Conservation (phyloP, 2,113 vertebrate species). For the Plotosus lineatus region DNA sequence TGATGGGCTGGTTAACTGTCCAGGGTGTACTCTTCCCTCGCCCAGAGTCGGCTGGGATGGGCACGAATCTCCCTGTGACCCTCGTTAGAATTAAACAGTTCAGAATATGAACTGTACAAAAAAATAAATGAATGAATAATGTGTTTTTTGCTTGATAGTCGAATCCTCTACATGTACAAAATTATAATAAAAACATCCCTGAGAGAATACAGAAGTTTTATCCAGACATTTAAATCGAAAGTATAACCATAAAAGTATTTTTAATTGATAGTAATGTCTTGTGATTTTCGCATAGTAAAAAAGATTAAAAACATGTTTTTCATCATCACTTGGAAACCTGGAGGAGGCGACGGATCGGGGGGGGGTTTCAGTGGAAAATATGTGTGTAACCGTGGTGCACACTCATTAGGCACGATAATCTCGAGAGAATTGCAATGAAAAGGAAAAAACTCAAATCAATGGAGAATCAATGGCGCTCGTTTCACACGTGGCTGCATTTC, state of each 20-base stretch:
- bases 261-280: too few species aligned
- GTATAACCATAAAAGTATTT: background rate
- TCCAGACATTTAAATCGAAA: background rate
- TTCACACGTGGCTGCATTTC: constrained; percentile 47
- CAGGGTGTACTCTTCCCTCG: too few species aligned
- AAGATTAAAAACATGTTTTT: background rate
- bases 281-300: background rate
- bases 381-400: constrained; percentile 55
- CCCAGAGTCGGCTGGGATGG: too few species aligned
- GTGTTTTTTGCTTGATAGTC: too few species aligned
- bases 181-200: background rate
- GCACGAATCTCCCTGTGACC: too few species aligned
- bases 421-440: constrained; percentile 40
- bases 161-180: too few species aligned
- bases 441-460: constrained; percentile 65
- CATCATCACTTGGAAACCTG: constrained; percentile 31
- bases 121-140: too few species aligned
- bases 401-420: constrained; percentile 44
- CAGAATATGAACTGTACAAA: too few species aligned
- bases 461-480: constrained; percentile 63
- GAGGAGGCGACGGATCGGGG: constrained; percentile 46
- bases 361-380: constrained; percentile 51
- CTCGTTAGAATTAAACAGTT: too few species aligned
- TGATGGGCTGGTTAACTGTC: too few species aligned
- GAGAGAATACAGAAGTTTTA: background rate